Conservation (phyloP, 2,888 invertebrate species). For the Ectropis crepuscularia region DNA sequence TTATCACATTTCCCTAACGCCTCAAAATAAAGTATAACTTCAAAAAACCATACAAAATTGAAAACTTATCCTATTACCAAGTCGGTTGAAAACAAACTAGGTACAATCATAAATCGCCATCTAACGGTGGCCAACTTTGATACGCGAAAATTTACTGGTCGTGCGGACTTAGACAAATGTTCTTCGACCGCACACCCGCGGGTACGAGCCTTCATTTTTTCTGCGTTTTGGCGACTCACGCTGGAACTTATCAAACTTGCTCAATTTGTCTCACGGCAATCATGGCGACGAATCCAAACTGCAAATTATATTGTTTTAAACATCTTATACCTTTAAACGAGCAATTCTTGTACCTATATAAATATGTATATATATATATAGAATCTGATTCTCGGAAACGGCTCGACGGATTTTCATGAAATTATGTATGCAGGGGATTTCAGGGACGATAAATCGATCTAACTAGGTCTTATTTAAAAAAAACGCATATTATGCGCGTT, state of each 20-base stretch:
- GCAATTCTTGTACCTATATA: no score
- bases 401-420: no score
- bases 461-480: no score
- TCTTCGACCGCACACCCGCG: conserved; percentile 27
- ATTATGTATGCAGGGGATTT: no score
- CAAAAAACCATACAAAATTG: neutral
- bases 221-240: conserved; percentile 31
- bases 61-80: no score
- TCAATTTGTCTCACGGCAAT: conserved; percentile 41
- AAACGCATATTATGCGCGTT: no score
- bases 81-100: neutral
- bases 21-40: neutral
- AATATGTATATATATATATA: no score
- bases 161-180: conserved; percentile 45
- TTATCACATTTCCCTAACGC: no score
- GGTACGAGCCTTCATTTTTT: conserved; percentile 31
- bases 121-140: conserved; percentile 32
- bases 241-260: conserved; percentile 43
- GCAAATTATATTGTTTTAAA: conserved; percentile 10
- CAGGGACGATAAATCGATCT: no score
- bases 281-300: conserved; percentile 17
- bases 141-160: conserved; percentile 38
- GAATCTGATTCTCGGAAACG: no score
- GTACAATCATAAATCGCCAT: neutral
- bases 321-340: no score